Evolutionary conservation across 2,797 vertebrate genomes (phyloP).

Genomic region (Clarias fuscus): DNA sequence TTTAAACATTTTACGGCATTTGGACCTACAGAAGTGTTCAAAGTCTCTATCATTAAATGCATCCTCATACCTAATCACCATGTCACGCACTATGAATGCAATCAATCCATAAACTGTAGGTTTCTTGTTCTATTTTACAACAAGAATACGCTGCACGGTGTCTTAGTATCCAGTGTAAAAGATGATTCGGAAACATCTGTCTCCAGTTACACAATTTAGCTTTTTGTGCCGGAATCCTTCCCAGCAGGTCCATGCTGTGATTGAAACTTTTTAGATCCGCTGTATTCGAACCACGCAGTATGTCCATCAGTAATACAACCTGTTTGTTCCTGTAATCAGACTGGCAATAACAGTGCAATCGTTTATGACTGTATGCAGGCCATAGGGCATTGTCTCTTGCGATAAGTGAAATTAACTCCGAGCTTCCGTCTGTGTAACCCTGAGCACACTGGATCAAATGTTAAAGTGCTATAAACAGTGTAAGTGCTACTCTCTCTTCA

Average conservation of each 20-base stretch:
- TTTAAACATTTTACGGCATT: not conserved
- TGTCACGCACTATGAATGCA: not conserved
- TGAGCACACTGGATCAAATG: constrained; percentile 58
- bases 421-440: constrained; percentile 27
- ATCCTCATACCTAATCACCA: not conserved
- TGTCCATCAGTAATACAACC: not conserved
- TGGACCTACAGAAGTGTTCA: not conserved
- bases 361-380: not conserved
- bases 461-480: constrained; percentile 58
- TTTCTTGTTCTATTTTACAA: not conserved
- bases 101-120: not conserved
- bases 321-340: constrained; percentile 18
- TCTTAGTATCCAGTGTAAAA: not conserved
- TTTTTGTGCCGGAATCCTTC: not conserved
- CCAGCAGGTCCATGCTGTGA: not conserved
- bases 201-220: not conserved
- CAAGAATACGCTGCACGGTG: not conserved
- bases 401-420: not conserved
- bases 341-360: not conserved
- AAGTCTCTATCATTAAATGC: not conserved
- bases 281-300: not conserved
- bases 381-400: not conserved
- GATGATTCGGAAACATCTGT: not conserved
- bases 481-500: constrained; percentile 26
- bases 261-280: not conserved